Percentiles rank a stretch among this genome's conserved stretches.
These are phyloP conservation scores for Maconellicoccus hirsutus DNA, from an alignment of 1,140 invertebrate species.

Conservation along the genomic window DNA sequence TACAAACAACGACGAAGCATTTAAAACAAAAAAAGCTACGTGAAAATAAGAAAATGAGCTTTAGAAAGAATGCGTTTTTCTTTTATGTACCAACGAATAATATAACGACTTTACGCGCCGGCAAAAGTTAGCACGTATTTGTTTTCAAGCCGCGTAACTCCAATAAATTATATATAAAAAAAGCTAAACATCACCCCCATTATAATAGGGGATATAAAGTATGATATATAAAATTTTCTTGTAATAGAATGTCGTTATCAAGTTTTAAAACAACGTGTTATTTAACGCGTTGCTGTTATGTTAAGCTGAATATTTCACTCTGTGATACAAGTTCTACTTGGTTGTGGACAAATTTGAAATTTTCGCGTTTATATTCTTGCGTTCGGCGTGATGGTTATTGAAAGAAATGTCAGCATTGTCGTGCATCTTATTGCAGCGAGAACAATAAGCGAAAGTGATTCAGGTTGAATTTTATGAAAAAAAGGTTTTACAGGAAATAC, in stretches of 20 bases:
- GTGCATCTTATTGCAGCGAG: no score
- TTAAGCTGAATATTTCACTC: background rate
- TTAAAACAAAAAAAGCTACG: background rate
- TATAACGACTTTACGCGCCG: background rate
- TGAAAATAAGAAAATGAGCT: background rate
- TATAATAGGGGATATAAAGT: background rate
- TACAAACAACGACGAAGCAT: background rate
- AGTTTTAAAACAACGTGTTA: conserved; percentile 5
- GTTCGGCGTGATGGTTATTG: background rate
- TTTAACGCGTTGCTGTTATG: background rate
- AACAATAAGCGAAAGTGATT: no score
- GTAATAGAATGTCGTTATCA: background rate
- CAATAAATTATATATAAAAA: background rate
- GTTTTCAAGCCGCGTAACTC: background rate
- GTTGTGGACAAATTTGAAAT: background rate
- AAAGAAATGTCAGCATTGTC: no score
- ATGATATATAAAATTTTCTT: conserved; percentile 2
- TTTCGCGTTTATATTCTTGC: background rate
- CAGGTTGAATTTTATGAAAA: no score
- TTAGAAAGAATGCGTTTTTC: background rate
- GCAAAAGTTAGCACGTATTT: background rate
- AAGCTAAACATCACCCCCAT: background rate
- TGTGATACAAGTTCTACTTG: background rate
- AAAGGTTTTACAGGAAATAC: no score
- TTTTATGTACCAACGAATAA: background rate